A percentile compares a stretch with the other conserved stretches of the same genome.
Evolutionary conservation across 2,888 invertebrate genomes (phyloP).

Genomic region (Mesochorus sp.): DNA sequence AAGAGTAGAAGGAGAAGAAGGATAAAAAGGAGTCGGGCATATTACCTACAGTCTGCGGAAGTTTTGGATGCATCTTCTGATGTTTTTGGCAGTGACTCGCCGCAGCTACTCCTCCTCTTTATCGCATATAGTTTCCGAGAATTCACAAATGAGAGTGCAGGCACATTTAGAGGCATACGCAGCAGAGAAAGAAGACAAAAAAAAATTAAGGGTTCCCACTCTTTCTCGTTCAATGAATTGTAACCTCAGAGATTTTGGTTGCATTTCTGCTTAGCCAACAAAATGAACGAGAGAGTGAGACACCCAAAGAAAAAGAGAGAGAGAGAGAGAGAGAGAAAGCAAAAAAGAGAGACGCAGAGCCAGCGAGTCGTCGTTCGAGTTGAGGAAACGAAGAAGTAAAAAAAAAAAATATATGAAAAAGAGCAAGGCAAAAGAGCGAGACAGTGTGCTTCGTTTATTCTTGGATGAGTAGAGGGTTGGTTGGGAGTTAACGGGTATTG

Average conservation of each 20-base stretch:
- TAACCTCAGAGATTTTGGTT: conserved; percentile 54
- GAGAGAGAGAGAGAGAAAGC: no score
- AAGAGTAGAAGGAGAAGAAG: not conserved
- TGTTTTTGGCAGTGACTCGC: conserved; percentile 52
- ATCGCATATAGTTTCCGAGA: conserved; percentile 43
- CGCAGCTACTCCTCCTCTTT: conserved; percentile 18
- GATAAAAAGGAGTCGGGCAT: not conserved
- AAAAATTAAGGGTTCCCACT: not conserved
- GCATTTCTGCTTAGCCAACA: conserved; percentile 53
- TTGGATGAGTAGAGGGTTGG: conserved; percentile 3
- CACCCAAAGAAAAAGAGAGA: no score
- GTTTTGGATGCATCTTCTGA: conserved; percentile 37
- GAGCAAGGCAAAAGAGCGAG: conserved; percentile 49
- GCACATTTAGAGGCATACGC: conserved; percentile 25
- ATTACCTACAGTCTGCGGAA: conserved; percentile 27
- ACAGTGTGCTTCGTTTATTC: conserved; percentile 43
- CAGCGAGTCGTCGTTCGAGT: conserved; percentile 40
- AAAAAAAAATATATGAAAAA: conserved; percentile 32
- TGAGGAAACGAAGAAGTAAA: conserved; percentile 7
- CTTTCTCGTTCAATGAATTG: conserved; percentile 51
- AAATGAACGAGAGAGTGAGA: conserved; percentile 10
- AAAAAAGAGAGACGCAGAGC: conserved; percentile 16
- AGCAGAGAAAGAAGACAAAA: conserved; percentile 10
- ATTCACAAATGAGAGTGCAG: conserved; percentile 56
- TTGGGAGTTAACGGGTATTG: conserved; percentile 68